Evolutionary conservation across 2,888 invertebrate species (phyloP).

Genomic region (Troilus luridus): DNA sequence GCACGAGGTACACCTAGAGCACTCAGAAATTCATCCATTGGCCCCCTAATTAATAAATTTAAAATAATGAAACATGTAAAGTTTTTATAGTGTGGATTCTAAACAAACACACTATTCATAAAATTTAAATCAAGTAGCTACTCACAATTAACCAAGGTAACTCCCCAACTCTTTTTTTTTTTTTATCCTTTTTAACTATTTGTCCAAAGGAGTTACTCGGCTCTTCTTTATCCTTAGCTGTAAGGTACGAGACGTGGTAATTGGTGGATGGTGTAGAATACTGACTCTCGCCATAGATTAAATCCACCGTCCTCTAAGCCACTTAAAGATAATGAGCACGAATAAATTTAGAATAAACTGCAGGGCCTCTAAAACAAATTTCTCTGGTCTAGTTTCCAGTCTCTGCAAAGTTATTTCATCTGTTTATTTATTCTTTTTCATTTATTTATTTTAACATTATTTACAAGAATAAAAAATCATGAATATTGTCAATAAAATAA

Average conservation of each 20-base stretch:
- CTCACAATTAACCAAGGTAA: background rate
- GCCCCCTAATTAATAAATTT: no score
- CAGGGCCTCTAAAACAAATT: background rate
- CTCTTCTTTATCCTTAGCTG: background rate
- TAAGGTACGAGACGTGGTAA: background rate
- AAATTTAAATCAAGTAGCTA: background rate
- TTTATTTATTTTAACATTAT: no score
- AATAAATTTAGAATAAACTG: constrained; percentile 35
- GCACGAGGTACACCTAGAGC: no score
- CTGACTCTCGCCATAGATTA: background rate
- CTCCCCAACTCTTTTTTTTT: background rate
- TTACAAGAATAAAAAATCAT: no score
- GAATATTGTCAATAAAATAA: no score
- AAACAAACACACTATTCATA: no score
- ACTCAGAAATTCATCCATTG: no score
- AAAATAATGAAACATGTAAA: no score
- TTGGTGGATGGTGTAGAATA: constrained; percentile 6
- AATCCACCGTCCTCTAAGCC: background rate
- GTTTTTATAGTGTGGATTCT: no score
- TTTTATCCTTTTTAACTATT: no score
- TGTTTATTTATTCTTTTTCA: background rate
- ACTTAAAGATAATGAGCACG: constrained; percentile 9
- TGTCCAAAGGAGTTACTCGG: no score
- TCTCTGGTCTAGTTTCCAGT: background rate
- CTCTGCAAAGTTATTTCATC: background rate